Percentiles rank a stretch among this genome's conserved stretches.
These are phyloP conservation scores for Lutraria lutraria DNA, from an alignment of 2,888 invertebrate genomes.

Conservation along the genomic window DNA sequence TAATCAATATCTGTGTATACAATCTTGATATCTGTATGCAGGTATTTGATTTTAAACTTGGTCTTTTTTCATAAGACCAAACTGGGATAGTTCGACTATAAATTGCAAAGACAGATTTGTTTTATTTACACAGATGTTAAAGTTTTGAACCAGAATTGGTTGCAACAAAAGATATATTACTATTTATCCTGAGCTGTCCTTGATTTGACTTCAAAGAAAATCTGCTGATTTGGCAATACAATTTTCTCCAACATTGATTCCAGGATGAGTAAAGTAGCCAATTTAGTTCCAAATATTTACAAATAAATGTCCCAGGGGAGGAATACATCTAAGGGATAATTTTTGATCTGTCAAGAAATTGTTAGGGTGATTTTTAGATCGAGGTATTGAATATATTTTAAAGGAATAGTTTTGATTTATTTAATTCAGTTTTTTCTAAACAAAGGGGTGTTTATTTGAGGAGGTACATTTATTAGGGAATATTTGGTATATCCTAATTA, in stretches of 20 bases:
- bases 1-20: not conserved
- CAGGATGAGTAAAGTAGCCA: not conserved
- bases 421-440: too few species aligned
- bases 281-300: not conserved
- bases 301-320: too few species aligned
- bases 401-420: too few species aligned
- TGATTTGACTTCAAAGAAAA: not conserved
- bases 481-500: not conserved
- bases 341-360: too few species aligned
- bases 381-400: too few species aligned
- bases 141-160: too few species aligned
- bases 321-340: too few species aligned
- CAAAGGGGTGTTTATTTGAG: too few species aligned
- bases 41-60: not conserved
- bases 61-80: not conserved
- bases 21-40: not conserved
- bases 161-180: too few species aligned
- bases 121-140: too few species aligned
- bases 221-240: not conserved
- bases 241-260: slow-evolving; percentile 2
- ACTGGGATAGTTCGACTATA: not conserved
- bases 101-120: not conserved
- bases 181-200: not conserved
- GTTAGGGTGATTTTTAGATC: too few species aligned
- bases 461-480: too few species aligned